A percentile compares a stretch with the other conserved stretches of the same genome.
These are phyloP conservation scores for Sarcophaga rosellei DNA, from an alignment of 2,888 invertebrate genomes.

Conservation along the genomic window DNA sequence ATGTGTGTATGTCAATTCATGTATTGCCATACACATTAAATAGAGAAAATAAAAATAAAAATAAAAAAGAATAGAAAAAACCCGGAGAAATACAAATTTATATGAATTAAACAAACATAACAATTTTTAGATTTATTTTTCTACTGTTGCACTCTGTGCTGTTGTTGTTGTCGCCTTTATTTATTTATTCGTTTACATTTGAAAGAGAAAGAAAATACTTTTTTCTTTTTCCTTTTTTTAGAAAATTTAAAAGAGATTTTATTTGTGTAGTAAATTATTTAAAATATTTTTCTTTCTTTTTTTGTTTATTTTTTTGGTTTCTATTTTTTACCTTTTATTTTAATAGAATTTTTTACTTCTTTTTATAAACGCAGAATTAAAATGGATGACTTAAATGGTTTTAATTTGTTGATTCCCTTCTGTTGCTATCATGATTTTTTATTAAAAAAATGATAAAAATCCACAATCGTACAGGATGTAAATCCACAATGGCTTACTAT, in stretches of 20 bases:
- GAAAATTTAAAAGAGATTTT: conserved; percentile 52
- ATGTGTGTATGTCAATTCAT: background rate
- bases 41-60: background rate
- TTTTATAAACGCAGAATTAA: conserved; percentile 44
- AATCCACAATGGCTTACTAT: too few relatives aligned
- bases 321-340: background rate
- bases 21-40: background rate
- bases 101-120: conserved; percentile 44
- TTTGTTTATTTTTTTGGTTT: background rate
- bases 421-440: too few relatives aligned
- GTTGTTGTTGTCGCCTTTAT: conserved; percentile 12
- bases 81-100: background rate
- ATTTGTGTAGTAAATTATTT: conserved; percentile 56
- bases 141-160: background rate
- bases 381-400: conserved; percentile 49
- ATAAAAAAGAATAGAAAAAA: too few relatives aligned
- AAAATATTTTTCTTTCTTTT: background rate
- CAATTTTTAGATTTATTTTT: conserved; percentile 7
- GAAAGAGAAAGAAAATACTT: too few relatives aligned
- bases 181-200: conserved; percentile 43
- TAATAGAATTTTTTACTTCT: background rate
- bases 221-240: too few relatives aligned
- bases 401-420: conserved; percentile 16
- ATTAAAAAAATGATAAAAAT: background rate
- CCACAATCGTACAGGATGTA: too few relatives aligned